These are phyloP conservation scores for Austrofundulus limnaeus DNA, from an alignment of 2,113 vertebrate species.

Conservation along the genomic window DNA sequence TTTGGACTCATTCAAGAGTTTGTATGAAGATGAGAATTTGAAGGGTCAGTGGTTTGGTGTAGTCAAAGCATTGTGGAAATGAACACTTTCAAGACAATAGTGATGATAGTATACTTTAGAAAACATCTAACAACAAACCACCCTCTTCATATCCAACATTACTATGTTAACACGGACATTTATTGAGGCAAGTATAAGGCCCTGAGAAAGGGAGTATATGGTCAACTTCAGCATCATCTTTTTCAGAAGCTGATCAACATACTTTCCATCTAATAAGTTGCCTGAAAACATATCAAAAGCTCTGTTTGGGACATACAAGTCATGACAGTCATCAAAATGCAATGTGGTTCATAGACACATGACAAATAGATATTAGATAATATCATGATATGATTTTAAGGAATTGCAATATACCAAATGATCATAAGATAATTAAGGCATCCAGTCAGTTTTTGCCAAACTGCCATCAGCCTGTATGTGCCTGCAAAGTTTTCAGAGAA, in stretches of 20 bases:
- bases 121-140: no score
- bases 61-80: no score
- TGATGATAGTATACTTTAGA: no score
- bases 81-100: no score
- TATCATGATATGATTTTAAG: slow-evolving; percentile 28
- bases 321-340: slow-evolving; percentile 7
- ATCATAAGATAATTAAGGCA: slow-evolving; percentile 40
- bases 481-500: slow-evolving; percentile 9
- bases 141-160: no score
- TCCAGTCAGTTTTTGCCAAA: slow-evolving; percentile 10
- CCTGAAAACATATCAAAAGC: not conserved
- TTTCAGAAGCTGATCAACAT: not conserved
- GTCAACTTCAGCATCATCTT: not conserved
- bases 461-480: slow-evolving; percentile 7
- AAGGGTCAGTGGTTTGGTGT: no score
- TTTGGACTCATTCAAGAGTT: no score
- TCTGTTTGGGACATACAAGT: not conserved
- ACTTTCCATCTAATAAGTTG: not conserved
- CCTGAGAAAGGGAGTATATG: no score
- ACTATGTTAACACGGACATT: no score
- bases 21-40: no score
- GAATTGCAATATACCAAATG: slow-evolving; percentile 32
- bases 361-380: slow-evolving; percentile 9
- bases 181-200: no score
- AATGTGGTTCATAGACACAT: not conserved